Evolutionary conservation across 2,888 invertebrate genomes (phyloP).

Genomic region (Troides helena): DNA sequence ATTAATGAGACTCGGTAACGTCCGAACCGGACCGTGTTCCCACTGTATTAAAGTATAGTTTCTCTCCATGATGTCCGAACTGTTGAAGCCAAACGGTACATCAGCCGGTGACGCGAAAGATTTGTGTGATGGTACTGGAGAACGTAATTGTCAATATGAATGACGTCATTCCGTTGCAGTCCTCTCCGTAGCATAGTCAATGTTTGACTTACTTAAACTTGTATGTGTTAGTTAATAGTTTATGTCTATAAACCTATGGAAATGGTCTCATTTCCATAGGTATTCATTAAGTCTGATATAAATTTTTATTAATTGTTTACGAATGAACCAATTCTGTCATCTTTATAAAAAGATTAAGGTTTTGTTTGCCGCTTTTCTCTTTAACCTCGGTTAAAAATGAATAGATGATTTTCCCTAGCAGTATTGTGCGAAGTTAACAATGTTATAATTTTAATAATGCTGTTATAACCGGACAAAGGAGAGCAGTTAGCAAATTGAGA

Average conservation of each 20-base stretch:
- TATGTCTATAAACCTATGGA: background rate
- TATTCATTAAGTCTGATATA: conserved; percentile 10
- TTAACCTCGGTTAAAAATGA: background rate
- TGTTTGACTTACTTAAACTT: conserved; percentile 1
- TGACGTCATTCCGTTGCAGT: conserved; percentile 12
- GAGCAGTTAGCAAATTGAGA: background rate
- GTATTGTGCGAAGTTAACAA: background rate
- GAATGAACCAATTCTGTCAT: background rate
- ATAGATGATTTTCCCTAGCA: background rate
- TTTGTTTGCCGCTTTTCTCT: background rate
- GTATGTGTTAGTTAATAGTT: background rate
- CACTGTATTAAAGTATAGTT: conserved; percentile 4
- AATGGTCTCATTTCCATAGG: background rate
- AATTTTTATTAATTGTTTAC: conserved; percentile 7
- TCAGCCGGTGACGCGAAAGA: conserved; percentile 21
- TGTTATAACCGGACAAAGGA: background rate
- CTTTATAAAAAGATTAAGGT: background rate
- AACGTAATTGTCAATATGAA: conserved; percentile 21
- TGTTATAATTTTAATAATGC: background rate
- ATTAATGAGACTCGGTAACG: conserved; percentile 20
- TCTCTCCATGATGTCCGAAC: conserved; percentile 1
- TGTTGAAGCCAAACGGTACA: background rate
- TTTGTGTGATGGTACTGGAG: conserved; percentile 24
- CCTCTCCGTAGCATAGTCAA: conserved; percentile 5
- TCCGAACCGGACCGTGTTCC: conserved; percentile 12